Evolutionary conservation across 2,113 vertebrate species (phyloP).

Genomic region (Heliornis fulica): DNA sequence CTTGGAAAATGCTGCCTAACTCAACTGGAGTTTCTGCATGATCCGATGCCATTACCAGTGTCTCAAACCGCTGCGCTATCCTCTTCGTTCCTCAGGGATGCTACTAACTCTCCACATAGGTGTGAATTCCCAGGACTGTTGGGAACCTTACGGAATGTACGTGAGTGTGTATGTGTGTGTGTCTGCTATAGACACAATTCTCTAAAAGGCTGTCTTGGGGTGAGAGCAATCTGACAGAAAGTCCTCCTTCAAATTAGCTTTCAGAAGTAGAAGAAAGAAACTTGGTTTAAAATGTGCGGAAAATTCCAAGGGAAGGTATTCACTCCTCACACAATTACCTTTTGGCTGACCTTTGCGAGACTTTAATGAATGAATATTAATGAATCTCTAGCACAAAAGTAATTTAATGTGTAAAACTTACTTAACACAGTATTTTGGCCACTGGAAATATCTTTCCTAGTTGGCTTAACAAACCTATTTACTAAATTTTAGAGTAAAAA

Average conservation of each 20-base stretch:
- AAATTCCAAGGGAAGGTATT: not conserved
- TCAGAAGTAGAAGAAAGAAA: not conserved
- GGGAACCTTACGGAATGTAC: not conserved
- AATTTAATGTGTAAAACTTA: not conserved
- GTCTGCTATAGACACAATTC: not conserved
- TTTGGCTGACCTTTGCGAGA: constrained; percentile 3
- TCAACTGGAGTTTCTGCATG: not conserved
- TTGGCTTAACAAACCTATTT: not conserved
- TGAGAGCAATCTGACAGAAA: not conserved
- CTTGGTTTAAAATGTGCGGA: not conserved
- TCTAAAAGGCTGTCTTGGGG: not conserved
- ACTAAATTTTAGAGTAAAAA: not conserved
- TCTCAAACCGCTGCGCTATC: not conserved
- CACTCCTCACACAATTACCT: not conserved
- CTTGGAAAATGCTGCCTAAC: not conserved
- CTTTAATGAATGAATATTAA: constrained; percentile 19
- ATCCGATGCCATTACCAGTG: not conserved
- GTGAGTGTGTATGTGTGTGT: too few species aligned
- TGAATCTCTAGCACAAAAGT: not conserved
- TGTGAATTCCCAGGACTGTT: not conserved
- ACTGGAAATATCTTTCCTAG: not conserved
- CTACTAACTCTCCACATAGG: not conserved
- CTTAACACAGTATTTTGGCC: not conserved
- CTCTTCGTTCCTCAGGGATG: not conserved
- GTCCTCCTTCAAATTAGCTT: not conserved